Percentiles rank a stretch among this genome's conserved stretches.
These are phyloP conservation scores for Cheilosia vulpina DNA, from an alignment of 2,888 invertebrate species.

Conservation along the genomic window DNA sequence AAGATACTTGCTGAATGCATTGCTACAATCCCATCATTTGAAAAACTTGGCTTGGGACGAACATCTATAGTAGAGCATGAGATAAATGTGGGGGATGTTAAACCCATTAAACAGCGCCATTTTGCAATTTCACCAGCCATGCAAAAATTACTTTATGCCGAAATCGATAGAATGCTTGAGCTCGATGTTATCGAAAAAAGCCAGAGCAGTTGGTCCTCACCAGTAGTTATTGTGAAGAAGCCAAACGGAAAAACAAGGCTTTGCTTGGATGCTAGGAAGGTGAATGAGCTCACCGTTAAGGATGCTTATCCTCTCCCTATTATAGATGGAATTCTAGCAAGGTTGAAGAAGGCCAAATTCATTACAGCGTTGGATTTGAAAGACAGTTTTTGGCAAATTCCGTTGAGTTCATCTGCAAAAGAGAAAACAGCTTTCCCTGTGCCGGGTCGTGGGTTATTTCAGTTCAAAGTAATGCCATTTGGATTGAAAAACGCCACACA, in stretches of 20 bases:
- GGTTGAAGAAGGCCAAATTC: not conserved
- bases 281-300: not conserved
- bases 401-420: not conserved
- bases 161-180: not conserved
- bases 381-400: slow-evolving; percentile 4
- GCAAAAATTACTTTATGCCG: not conserved
- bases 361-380: not conserved
- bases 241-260: not conserved
- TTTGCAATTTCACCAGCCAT: slow-evolving; percentile 1
- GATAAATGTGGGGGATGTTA: not conserved
- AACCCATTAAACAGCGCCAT: not conserved
- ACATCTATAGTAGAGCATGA: not conserved
- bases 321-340: not conserved
- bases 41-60: slow-evolving; percentile 3
- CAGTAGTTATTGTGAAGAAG: not conserved
- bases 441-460: not conserved
- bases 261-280: not conserved
- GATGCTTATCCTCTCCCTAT: not conserved
- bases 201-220: not conserved
- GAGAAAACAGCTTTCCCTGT: not conserved
- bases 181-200: not conserved
- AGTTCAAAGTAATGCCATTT: not conserved
- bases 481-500: not conserved
- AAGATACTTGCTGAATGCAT: not conserved
- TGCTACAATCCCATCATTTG: not conserved